Conservation (phyloP, 2,888 invertebrate species). For the Acanthococcus lagerstroemiae region DNA sequence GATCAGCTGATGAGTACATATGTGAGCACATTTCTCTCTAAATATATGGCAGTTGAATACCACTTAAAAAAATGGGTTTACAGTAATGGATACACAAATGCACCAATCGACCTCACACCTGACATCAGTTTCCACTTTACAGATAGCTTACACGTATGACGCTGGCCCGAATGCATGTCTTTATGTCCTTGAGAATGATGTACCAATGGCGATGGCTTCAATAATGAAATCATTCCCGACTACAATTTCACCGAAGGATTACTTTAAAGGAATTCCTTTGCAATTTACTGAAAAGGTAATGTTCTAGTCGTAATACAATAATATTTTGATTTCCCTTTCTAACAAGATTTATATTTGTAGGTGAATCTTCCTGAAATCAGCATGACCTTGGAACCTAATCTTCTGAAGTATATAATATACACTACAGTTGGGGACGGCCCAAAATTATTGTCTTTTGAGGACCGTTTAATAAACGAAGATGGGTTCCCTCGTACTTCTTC, state of each 20-base stretch:
- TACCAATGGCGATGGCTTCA: conserved; percentile 56
- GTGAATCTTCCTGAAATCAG: background rate
- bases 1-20: no score
- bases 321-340: no score
- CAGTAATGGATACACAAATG: no score
- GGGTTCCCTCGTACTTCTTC: background rate
- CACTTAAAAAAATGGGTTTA: no score
- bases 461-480: background rate
- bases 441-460: background rate
- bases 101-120: no score
- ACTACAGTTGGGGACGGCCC: conserved; percentile 78
- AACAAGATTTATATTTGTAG: no score
- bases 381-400: conserved; percentile 32
- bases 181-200: conserved; percentile 65
- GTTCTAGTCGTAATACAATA: no score
- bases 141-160: conserved; percentile 94
- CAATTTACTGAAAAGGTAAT: background rate
- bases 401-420: conserved; percentile 70
- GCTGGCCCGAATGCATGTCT: conserved; percentile 95
- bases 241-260: background rate
- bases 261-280: conserved; percentile 29
- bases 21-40: no score
- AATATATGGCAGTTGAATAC: no score
- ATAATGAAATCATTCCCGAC: conserved; percentile 62
- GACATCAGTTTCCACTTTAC: conserved; percentile 19